Percentiles rank a stretch among this genome's conserved stretches.
Conservation (phyloP, 2,113 vertebrate species). For the Seriola rivoliana region DNA sequence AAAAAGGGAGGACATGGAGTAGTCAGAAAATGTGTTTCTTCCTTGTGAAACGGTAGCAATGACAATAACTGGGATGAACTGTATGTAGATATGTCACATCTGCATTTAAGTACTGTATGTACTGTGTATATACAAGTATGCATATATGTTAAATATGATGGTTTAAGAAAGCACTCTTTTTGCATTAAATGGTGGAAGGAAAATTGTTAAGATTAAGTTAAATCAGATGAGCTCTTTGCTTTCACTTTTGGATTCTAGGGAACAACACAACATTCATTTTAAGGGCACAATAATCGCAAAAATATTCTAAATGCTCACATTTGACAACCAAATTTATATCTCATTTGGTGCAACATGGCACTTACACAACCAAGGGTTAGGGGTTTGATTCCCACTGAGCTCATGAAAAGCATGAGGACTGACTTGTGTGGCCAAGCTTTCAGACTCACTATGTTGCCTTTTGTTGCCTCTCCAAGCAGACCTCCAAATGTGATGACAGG, state of each 20-base stretch:
- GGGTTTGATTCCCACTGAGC: background rate
- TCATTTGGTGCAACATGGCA: background rate
- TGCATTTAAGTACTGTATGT: background rate
- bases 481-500: slow-evolving; percentile 98
- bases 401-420: slow-evolving; percentile 2
- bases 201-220: background rate
- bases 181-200: background rate
- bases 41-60: background rate
- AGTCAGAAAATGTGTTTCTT: slow-evolving; percentile 3
- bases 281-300: background rate
- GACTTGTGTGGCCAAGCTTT: slow-evolving; percentile 19
- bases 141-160: background rate
- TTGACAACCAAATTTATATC: background rate
- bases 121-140: background rate
- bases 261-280: background rate
- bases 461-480: slow-evolving; percentile 94
- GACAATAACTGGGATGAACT: background rate
- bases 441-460: slow-evolving; percentile 93
- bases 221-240: background rate
- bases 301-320: background rate
- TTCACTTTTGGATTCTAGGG: background rate
- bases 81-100: background rate
- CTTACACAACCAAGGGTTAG: background rate
- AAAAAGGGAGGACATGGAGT: no score
- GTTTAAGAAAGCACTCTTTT: background rate